phyloP scores from a whole-genome alignment of 2,888 invertebrate genomes.

The Tenthredo amoena region DNA sequence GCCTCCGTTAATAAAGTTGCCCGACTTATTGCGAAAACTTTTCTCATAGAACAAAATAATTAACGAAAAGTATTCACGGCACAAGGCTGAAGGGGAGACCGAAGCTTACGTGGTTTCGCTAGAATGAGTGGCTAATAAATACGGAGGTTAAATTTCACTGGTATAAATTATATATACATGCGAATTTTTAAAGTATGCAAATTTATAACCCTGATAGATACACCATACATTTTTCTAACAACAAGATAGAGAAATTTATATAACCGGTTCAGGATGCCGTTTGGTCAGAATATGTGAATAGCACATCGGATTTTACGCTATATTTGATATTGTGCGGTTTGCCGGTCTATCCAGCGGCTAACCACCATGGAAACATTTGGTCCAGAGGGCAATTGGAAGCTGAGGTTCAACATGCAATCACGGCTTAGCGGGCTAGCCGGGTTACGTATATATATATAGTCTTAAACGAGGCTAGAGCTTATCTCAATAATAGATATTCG shows the following conservation, averaged over 20 bases:
- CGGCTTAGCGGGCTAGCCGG: background rate
- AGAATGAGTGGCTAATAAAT: background rate
- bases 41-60: constrained; percentile 23
- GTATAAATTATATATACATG: background rate
- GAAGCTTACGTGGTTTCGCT: background rate
- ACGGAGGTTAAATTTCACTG: background rate
- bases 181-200: background rate
- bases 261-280: background rate
- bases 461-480: background rate
- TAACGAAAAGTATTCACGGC: background rate
- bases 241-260: background rate
- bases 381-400: background rate
- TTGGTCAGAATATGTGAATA: background rate
- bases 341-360: background rate
- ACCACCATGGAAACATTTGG: constrained; percentile 25
- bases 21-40: background rate
- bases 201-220: background rate
- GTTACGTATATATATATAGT: background rate
- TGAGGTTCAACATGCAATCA: constrained; percentile 19
- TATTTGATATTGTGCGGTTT: background rate
- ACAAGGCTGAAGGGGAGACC: background rate
- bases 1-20: background rate
- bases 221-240: background rate
- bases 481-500: background rate
- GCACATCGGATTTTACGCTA: background rate